These are phyloP conservation scores for Scaptodrosophila lebanonensis DNA, from an alignment of 1,140 invertebrate genomes.

Conservation along the genomic window DNA sequence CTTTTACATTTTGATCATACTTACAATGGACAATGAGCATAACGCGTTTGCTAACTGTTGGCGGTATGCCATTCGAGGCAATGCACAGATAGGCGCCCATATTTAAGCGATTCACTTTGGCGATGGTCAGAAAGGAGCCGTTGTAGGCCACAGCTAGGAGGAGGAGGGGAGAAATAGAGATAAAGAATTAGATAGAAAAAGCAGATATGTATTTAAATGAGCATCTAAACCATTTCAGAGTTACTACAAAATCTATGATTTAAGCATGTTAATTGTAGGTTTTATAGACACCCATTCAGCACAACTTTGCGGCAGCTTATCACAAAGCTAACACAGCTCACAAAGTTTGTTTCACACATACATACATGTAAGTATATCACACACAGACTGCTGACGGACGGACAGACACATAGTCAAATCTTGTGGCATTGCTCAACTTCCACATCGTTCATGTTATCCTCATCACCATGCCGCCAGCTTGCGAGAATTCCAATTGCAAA, in stretches of 20 bases:
- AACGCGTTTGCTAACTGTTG: constrained; percentile 91
- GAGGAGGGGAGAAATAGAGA: constrained; percentile 4
- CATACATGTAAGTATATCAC: too few relatives aligned
- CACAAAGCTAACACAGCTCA: too few relatives aligned
- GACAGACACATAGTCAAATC: not conserved
- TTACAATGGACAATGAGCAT: constrained; percentile 92
- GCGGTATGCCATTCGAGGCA: constrained; percentile 90
- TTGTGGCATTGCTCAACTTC: constrained; percentile 10
- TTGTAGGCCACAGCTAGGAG: constrained; percentile 81
- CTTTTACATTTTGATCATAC: constrained; percentile 63
- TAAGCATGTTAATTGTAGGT: too few relatives aligned
- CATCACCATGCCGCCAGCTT: constrained; percentile 1
- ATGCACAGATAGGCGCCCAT: constrained; percentile 95
- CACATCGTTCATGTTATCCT: too few relatives aligned
- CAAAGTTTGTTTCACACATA: too few relatives aligned
- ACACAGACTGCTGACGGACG: too few relatives aligned
- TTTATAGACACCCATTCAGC: too few relatives aligned
- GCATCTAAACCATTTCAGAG: too few relatives aligned
- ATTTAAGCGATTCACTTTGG: constrained; percentile 89
- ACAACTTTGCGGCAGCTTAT: too few relatives aligned
- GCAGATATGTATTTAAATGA: constrained; percentile 15
- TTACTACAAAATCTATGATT: too few relatives aligned
- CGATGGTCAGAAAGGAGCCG: constrained; percentile 86
- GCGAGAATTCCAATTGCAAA: constrained; percentile 31
- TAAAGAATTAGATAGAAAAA: not conserved